Percentiles rank a stretch among this genome's conserved stretches.
Conservation (phyloP, 2,888 invertebrate species). For the Tolmerus cingulatus region DNA sequence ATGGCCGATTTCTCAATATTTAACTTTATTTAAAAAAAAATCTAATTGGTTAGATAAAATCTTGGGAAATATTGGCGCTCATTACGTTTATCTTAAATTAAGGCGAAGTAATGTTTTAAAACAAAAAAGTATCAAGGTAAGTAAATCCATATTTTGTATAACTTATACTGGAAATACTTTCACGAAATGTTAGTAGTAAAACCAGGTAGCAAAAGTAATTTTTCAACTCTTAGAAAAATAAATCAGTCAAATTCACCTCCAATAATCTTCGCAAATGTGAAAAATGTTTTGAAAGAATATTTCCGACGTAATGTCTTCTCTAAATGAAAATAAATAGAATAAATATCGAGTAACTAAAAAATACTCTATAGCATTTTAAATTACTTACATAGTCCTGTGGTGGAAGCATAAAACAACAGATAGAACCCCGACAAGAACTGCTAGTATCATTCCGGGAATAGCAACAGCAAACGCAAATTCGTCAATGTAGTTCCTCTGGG, state of each 20-base stretch:
- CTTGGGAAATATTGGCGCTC: no score
- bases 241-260: conserved; percentile 41
- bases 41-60: no score
- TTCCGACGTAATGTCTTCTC: conserved; percentile 72
- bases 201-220: not conserved
- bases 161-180: no score
- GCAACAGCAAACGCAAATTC: conserved; percentile 76
- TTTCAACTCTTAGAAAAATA: not conserved
- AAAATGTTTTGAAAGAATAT: conserved; percentile 74
- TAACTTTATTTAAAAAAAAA: no score
- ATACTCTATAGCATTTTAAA: conserved; percentile 27
- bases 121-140: no score
- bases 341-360: not conserved
- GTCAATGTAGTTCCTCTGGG: conserved; percentile 73
- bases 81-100: no score
- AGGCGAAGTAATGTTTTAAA: no score
- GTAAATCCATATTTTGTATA: no score
- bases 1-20: no score
- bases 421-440: conserved; percentile 72
- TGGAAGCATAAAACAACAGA: conserved; percentile 79
- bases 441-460: conserved; percentile 73
- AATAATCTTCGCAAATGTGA: conserved; percentile 75
- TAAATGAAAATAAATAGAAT: conserved; percentile 58
- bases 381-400: conserved; percentile 78
- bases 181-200: conserved; percentile 50